These are phyloP conservation scores for Cecropterus lyciades DNA, from an alignment of 1,140 invertebrate genomes.

Conservation along the genomic window DNA sequence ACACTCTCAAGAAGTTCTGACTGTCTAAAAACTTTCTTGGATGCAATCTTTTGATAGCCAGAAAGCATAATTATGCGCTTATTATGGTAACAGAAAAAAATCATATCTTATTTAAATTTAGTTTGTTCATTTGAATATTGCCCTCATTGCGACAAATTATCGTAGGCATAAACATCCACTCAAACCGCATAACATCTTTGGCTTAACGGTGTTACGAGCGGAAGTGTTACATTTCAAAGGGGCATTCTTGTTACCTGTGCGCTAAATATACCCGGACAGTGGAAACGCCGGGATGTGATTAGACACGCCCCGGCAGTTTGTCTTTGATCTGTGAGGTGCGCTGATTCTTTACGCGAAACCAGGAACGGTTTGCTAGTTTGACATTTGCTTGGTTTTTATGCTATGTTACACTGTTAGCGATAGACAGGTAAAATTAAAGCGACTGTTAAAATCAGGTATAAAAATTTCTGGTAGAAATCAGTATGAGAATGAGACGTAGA, in stretches of 20 bases:
- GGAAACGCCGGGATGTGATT: constrained; percentile 51
- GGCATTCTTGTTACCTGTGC: constrained; percentile 52
- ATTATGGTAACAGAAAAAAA: too few species aligned
- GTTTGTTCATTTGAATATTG: neutral
- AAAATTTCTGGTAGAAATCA: too few species aligned
- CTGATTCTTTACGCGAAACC: constrained; percentile 41
- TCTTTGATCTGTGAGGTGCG: constrained; percentile 60
- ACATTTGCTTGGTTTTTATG: constrained; percentile 18
- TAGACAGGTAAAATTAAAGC: neutral
- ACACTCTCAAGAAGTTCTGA: too few species aligned
- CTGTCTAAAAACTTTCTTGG: too few species aligned
- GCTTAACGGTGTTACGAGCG: constrained; percentile 56
- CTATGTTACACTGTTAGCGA: neutral
- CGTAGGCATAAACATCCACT: constrained; percentile 37
- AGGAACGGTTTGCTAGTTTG: constrained; percentile 10
- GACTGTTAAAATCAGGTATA: neutral
- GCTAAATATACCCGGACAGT: constrained; percentile 60
- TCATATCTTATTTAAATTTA: too few species aligned
- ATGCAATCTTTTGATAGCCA: too few species aligned
- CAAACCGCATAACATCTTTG: constrained; percentile 22
- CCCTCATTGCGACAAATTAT: neutral
- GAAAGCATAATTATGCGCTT: too few species aligned
- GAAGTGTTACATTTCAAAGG: constrained; percentile 77
- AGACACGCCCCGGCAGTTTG: constrained; percentile 54
- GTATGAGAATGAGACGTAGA: too few species aligned